Evolutionary conservation across 2,113 vertebrate species (phyloP), one percentile per base, ranked within the genome.

Genomic region (Empidonax alnorum): DNA sequence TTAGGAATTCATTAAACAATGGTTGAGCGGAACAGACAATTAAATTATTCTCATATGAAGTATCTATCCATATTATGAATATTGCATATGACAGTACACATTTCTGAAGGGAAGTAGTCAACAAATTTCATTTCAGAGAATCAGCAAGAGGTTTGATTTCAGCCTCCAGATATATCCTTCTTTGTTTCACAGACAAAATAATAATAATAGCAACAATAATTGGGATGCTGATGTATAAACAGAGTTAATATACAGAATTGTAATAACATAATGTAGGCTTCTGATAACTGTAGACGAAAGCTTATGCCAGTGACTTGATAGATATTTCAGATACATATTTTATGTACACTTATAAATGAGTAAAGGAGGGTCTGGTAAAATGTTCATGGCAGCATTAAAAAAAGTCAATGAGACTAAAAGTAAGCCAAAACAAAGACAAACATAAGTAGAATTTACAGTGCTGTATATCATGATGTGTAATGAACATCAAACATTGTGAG

Each of bases 1-100:
- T 96, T 97, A 97, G 84, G 93, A 97, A 97, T 98, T 98, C 95
- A 97, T 98, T 97, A 97, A 98, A 97, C 80, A 97, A 97, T 91
- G 83, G 77, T 88, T 97, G 96, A 97, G 94, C 47, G 97, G 94
- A 95, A 83, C 42, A 96, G 95, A 97, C 94, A 97, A 97, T 97
- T 97, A 98, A 98, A 97, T 98, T 97, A 97, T 94, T 97, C 94
- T 97, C 90, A 84, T 96, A 96, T 79, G 90, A 97, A 96, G 73
- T 92, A 97, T 96, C 96, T 92, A 93, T 94, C 84, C 94, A 84
- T 96, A 97, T 97, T 97, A 98, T 96, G 95, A 98, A 97, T 97
- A 98, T 95, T 97, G 42, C 75, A 95, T 94, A 89, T 9, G 79
- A 97, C 95, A 97, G 63, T 84, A 94, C 59, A 80, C 52, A 82